Conservation (phyloP, 2,797 vertebrate genomes). For the Oryzias sinensis region DNA sequence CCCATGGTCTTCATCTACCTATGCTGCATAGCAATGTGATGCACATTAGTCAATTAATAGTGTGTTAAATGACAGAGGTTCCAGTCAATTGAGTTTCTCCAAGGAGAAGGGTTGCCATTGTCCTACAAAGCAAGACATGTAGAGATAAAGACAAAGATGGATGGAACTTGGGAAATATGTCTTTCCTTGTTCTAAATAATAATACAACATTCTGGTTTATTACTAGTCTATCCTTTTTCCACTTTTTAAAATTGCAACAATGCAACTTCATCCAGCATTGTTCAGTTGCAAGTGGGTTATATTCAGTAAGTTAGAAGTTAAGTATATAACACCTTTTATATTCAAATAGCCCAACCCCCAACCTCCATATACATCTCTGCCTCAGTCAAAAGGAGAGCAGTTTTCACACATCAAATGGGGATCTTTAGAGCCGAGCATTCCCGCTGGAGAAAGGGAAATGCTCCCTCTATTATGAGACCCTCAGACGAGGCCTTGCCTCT, state of each 20-base stretch:
- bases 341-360: slow-evolving; percentile 41
- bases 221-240: background rate
- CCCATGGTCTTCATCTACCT: slow-evolving; percentile 84
- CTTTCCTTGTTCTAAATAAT: slow-evolving; percentile 24
- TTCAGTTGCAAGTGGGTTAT: slow-evolving; percentile 19
- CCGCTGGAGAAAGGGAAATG: slow-evolving; percentile 66
- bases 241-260: slow-evolving; percentile 8
- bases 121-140: slow-evolving; percentile 51
- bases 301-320: slow-evolving; percentile 24
- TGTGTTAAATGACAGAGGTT: slow-evolving; percentile 95
- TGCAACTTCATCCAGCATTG: slow-evolving; percentile 11
- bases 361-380: slow-evolving; percentile 14
- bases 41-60: slow-evolving; percentile 99
- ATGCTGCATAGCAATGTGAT: slow-evolving; percentile 79
- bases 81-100: slow-evolving; percentile 92
- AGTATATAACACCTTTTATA: slow-evolving; percentile 23
- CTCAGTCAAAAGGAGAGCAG: slow-evolving; percentile 48
- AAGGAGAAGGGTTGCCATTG: slow-evolving; percentile 58
- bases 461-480: slow-evolving; percentile 72
- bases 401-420: slow-evolving; percentile 69
- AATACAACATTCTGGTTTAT: slow-evolving; percentile 11
- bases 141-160: slow-evolving; percentile 49
- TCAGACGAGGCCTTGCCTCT: slow-evolving; percentile 70
- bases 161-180: slow-evolving; percentile 2
- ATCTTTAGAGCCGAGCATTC: slow-evolving; percentile 74